Base-by-base conservation (phyloP, 2,113 vertebrate species). In the Thamnaconus septentrionalis region DNA sequence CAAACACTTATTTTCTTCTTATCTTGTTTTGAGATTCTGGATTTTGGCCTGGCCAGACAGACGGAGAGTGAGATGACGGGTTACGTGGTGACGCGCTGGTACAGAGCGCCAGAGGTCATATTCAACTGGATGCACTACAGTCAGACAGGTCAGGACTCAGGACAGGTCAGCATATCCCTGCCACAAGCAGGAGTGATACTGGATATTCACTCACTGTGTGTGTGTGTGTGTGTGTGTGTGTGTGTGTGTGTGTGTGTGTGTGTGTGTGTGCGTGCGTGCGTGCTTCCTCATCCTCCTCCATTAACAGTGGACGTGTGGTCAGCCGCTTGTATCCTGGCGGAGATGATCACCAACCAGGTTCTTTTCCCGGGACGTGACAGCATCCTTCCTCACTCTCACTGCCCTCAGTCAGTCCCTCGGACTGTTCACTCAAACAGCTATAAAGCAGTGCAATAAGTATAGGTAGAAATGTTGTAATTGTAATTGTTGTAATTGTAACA, bases 61-160 rank as follows among this genome's bases (percentile, higher is more conserved):
- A 81, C 90, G 0, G 93, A 94, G 76, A 88, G 66, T 45, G 93
- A 94, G 66, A 94, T 94, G 93, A 94, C 93, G 0, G 93, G 93
- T 10, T 94, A 94, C 41, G 93, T 94, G 5, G 92, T 93, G 63
- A 94, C 93, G 0, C 90, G 93, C 47, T 94, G 93, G 93, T 94
- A 94, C 86, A 75, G 93, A 73, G 89, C 93, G 4, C 93, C 93
- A 6, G 93, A 94, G 79, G 40, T 94, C 79, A 93, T 94, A 46
- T 90, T 93, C 62, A 93, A 93, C 89, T 93, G 93, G 93, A 94
- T 93, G 93, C 93, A 92, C 82, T 94, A 94, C 76, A 93, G 81
- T 66, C 91, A 93, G 59, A 89, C 90, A 85, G 93, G 93, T 94
- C 56, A 56, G 5, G 42, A 41, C 49, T 10, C 47, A 9, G 8